phyloP scores from a whole-genome alignment of 2,113 vertebrate species.

The Ctenomys sociabilis region DNA sequence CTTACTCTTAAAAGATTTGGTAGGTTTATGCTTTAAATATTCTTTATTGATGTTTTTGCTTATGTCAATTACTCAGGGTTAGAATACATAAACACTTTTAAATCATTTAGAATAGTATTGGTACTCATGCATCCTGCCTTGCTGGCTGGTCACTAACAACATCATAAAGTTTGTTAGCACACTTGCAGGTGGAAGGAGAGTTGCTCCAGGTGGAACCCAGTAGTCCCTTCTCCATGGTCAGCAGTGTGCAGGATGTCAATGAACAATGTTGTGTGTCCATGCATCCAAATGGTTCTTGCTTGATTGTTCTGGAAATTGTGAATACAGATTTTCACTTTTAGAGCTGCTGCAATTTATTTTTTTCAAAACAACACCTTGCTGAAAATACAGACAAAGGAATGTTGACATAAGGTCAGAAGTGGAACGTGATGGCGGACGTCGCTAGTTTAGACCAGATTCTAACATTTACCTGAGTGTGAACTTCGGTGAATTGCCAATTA shows the following conservation, averaged over 20 bases:
- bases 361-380: not conserved
- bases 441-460: not conserved
- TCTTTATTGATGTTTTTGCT: slow-evolving; percentile 8
- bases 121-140: not conserved
- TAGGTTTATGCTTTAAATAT: not conserved
- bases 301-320: not conserved
- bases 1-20: not conserved
- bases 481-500: not conserved
- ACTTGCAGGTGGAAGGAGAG: not conserved
- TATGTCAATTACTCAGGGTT: not conserved
- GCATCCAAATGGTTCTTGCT: not conserved
- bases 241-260: not conserved
- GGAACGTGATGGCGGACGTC: not conserved
- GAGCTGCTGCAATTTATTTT: not conserved
- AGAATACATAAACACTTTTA: not conserved
- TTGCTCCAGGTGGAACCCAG: not conserved
- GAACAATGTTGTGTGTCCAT: not conserved
- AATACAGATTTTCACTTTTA: not conserved
- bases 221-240: not conserved
- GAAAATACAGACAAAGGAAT: not conserved
- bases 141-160: not conserved
- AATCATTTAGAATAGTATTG: not conserved
- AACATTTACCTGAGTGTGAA: not conserved
- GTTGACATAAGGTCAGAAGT: not conserved
- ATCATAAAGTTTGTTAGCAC: not conserved